Conservation (phyloP, 2,797 vertebrate genomes). For the Falco cherrug region DNA sequence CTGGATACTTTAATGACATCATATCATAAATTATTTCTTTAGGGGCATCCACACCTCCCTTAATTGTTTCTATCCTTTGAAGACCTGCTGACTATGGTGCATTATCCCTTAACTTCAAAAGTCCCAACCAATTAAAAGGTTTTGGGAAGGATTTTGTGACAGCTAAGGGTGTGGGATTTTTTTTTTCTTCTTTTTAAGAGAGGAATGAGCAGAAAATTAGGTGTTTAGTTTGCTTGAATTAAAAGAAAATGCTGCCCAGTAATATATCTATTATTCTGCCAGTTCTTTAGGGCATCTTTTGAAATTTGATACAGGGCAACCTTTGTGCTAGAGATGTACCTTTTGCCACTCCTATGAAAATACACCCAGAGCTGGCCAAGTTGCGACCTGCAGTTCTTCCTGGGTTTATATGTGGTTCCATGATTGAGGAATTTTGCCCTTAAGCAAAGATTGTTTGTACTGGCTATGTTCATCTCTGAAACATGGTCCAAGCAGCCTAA, state of each 20-base stretch:
- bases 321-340: slow-evolving; percentile 49
- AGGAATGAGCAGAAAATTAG: slow-evolving; percentile 43
- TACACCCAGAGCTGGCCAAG: slow-evolving; percentile 14
- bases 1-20: slow-evolving; percentile 41
- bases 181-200: not conserved
- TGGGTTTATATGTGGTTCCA: slow-evolving; percentile 28
- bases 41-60: slow-evolving; percentile 38
- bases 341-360: slow-evolving; percentile 49
- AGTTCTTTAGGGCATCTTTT: slow-evolving; percentile 58
- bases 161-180: slow-evolving; percentile 19
- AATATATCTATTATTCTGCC: not conserved
- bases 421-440: slow-evolving; percentile 49
- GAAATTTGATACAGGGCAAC: slow-evolving; percentile 56
- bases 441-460: slow-evolving; percentile 32
- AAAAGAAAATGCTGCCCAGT: slow-evolving; percentile 24
- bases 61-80: slow-evolving; percentile 57
- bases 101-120: slow-evolving; percentile 55
- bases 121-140: slow-evolving; percentile 10
- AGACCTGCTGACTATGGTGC: not conserved
- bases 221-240: slow-evolving; percentile 18
- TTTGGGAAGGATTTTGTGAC: slow-evolving; percentile 47
- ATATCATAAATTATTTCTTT: slow-evolving; percentile 30
- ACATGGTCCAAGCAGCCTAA: not conserved
- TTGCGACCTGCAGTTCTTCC: slow-evolving; percentile 46
- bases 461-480: not conserved